Base-by-base conservation (phyloP, 2,113 vertebrate species). In the Morone saxatilis region DNA sequence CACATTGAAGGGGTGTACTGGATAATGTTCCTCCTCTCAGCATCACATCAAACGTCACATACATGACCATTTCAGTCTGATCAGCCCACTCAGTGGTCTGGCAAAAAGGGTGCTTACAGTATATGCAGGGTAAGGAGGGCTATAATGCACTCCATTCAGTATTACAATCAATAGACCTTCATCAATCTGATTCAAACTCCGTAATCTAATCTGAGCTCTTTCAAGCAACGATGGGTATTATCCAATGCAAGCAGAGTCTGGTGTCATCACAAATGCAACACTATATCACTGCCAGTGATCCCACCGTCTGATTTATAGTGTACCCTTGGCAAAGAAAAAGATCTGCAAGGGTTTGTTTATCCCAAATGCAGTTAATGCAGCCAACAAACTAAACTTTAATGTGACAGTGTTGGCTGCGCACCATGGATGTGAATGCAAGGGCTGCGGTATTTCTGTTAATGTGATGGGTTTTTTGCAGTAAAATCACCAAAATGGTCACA, bases 151-250 rank as follows among this genome's bases (percentile, higher is more conserved):
- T 48, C 54, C 60, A 72, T 61, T 81, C 60, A 36, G 22, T 20
- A n/a, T 57, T 67, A 78, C 51, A 68, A 67, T 77, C 51, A 81
- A 62, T 66, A 62, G 72, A 7, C 47, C 68, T 59, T 70, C 14
- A 12, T 50, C 59, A 76, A 36, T 47, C 22, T 16, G 40, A 40
- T 41, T 76, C 62, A 45, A 43, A 60, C 57, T 62, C 59, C 22
- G 77, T 70, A 71, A 81, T 81, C 61, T 0, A 70, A 81, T 81
- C 5, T 0, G 40, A 74, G 73, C 47, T 54, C 62, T 84, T 68
- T 78, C 54, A 68, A 54, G 25, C 51, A 71, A 53, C 3, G 13
- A 0, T 14, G 53, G 67, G 31, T 40, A 43, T 53, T 19, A 16
- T 81, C 57, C 47, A 31, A 10, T 62, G 60, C 40, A 60, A 76